These are phyloP conservation scores for Fragum whitleyi DNA, from an alignment of 2,888 invertebrate species.

Conservation along the genomic window DNA sequence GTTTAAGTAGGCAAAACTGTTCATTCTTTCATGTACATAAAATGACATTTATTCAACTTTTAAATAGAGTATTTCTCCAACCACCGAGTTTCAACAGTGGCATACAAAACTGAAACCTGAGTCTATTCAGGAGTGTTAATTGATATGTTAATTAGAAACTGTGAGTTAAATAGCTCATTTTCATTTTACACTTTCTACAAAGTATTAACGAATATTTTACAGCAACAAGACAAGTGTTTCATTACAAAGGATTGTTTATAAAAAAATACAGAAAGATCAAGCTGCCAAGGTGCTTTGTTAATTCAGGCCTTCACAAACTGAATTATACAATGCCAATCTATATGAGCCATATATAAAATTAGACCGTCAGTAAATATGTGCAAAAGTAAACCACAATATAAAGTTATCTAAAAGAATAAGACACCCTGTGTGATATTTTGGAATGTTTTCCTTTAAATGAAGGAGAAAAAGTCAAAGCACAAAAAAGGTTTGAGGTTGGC, in stretches of 20 bases:
- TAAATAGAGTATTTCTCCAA: neutral
- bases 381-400: constrained; percentile 9
- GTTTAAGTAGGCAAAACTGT: too few relatives aligned
- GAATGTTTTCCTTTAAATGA: constrained; percentile 7
- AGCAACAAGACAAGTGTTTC: neutral
- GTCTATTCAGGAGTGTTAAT: neutral
- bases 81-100: constrained; percentile 1
- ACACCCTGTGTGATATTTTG: constrained; percentile 20
- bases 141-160: constrained; percentile 1
- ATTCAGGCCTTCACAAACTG: constrained; percentile 22
- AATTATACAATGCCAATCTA: constrained; percentile 16
- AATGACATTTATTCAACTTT: neutral
- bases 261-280: neutral
- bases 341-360: constrained; percentile 15
- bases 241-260: neutral
- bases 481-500: neutral
- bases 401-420: constrained; percentile 4
- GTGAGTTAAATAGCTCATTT: neutral
- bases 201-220: too few relatives aligned
- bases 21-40: too few relatives aligned
- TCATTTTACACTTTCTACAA: too few relatives aligned
- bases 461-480: too few relatives aligned
- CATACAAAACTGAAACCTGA: neutral
- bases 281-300: constrained; percentile 23
- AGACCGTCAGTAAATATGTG: constrained; percentile 8